Evolutionary conservation across 2,113 vertebrate genomes (phyloP).

Genomic region (Sceloporus undulatus): DNA sequence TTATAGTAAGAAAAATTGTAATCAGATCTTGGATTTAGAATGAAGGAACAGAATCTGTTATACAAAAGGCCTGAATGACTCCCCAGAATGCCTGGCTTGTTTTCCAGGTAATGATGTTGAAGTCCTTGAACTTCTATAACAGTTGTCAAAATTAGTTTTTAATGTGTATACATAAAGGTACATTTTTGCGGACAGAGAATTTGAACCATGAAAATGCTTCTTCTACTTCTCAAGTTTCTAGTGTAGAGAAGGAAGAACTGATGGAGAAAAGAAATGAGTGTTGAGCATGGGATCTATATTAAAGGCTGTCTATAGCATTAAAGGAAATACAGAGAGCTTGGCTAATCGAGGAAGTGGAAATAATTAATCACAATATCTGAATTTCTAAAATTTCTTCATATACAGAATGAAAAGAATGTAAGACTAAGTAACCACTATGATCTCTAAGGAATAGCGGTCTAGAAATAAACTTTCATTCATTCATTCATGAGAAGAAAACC

Average conservation of each 20-base stretch:
- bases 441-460: too few relatives aligned
- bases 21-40: not conserved
- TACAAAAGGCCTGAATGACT: conserved; percentile 4
- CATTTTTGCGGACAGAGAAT: not conserved
- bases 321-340: not conserved
- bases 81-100: conserved; percentile 13
- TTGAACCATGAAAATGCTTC: conserved; percentile 23
- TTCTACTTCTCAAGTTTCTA: not conserved
- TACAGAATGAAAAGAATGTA: too few relatives aligned
- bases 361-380: too few relatives aligned
- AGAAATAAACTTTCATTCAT: too few relatives aligned
- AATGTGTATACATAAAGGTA: not conserved
- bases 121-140: conserved; percentile 35
- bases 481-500: too few relatives aligned
- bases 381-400: too few relatives aligned
- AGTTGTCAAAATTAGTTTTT: conserved; percentile 36
- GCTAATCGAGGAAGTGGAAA: too few relatives aligned
- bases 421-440: too few relatives aligned
- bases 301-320: not conserved
- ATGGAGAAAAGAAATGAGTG: not conserved
- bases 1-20: not conserved
- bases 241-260: not conserved
- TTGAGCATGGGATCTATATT: not conserved
- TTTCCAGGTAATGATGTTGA: conserved; percentile 43
- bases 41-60: not conserved